Conservation (phyloP, 2,888 invertebrate genomes). For the Scrobipalpa costella region DNA sequence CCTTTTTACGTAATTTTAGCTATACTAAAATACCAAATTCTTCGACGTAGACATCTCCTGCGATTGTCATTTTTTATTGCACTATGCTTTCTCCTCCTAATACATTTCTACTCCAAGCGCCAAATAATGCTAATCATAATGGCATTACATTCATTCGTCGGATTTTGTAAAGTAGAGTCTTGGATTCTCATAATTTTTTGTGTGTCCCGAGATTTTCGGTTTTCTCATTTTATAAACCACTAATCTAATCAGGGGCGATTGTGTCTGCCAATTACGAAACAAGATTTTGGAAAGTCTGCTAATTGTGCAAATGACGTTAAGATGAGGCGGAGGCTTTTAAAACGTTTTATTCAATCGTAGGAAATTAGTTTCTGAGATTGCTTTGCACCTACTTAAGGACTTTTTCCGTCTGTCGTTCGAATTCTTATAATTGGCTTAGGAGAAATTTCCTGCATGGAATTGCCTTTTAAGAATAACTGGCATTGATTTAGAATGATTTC, state of each 20-base stretch:
- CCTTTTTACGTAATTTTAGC: too few species aligned
- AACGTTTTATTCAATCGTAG: conserved; percentile 12
- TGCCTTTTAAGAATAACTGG: background rate
- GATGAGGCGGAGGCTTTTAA: conserved; percentile 20
- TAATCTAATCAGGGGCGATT: conserved; percentile 56
- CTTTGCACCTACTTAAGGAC: conserved; percentile 1
- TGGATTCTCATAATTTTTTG: conserved; percentile 65
- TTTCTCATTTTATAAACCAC: conserved; percentile 61
- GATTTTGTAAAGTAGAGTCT: conserved; percentile 70
- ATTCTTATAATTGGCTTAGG: conserved; percentile 3
- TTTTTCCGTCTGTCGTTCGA: background rate
- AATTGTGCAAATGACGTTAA: conserved; percentile 33
- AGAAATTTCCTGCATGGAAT: conserved; percentile 5
- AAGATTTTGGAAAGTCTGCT: conserved; percentile 27
- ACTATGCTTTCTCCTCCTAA: conserved; percentile 14
- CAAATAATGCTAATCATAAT: conserved; percentile 80
- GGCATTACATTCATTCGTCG: conserved; percentile 77
- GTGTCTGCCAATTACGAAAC: conserved; percentile 32
- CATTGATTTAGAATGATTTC: background rate
- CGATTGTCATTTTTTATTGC: background rate
- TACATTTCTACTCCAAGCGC: conserved; percentile 30
- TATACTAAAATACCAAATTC: too few species aligned
- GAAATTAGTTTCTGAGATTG: conserved; percentile 16
- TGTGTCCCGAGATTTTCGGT: conserved; percentile 44
- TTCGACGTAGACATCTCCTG: too few species aligned